These are phyloP conservation scores for Rhamphomyia laevipes DNA, from an alignment of 2,888 invertebrate species.

Conservation along the genomic window DNA sequence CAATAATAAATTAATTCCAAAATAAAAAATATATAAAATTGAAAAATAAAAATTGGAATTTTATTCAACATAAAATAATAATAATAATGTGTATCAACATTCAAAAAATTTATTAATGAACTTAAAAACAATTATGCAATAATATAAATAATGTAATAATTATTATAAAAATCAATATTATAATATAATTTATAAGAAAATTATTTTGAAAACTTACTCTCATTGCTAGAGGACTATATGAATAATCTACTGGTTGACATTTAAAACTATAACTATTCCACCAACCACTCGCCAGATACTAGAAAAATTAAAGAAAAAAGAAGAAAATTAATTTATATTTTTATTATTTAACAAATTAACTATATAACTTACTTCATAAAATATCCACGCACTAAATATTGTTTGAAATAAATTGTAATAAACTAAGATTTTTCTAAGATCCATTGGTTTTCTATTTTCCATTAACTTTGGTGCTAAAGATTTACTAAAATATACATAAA, in stretches of 20 bases:
- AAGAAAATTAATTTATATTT: neutral
- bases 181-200: constrained; percentile 4
- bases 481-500: constrained; percentile 74
- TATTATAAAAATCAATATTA: constrained; percentile 2
- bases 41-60: constrained; percentile 9
- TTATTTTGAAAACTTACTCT: constrained; percentile 41
- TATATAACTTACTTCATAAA: constrained; percentile 67
- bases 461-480: constrained; percentile 74
- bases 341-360: neutral
- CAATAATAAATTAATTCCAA: constrained; percentile 22
- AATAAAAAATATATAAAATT: constrained; percentile 16
- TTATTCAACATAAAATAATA: neutral
- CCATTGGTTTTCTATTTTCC: constrained; percentile 81
- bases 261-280: constrained; percentile 65
- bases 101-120: neutral
- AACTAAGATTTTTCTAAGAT: constrained; percentile 66
- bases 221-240: constrained; percentile 56
- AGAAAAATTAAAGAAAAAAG: constrained; percentile 11
- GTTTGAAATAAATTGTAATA: constrained; percentile 85
- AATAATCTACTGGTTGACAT: constrained; percentile 83
- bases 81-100: neutral
- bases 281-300: constrained; percentile 63
- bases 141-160: too few relatives aligned
- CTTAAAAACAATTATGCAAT: neutral
- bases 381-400: constrained; percentile 79